phyloP scores from a whole-genome alignment of 2,113 vertebrate genomes.

The Fukomys damarensis region DNA sequence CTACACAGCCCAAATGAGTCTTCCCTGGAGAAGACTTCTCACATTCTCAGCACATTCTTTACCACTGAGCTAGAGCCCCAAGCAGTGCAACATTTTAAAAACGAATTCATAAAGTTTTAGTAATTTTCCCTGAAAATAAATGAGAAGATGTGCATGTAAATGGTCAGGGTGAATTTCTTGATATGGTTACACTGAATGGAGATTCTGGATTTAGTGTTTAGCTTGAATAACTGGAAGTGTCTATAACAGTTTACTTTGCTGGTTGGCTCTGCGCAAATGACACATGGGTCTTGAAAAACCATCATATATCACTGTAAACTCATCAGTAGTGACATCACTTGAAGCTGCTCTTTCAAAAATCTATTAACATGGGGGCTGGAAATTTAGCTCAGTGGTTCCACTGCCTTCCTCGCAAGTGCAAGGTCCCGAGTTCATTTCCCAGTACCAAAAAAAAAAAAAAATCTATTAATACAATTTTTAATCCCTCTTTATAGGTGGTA shows the following conservation, averaged over 20 bases:
- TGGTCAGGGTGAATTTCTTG: not conserved
- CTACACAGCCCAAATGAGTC: not conserved
- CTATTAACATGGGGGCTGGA: not conserved
- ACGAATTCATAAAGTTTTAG: not conserved
- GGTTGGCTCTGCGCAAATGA: not conserved
- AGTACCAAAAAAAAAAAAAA: too few species aligned
- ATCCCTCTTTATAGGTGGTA: not conserved
- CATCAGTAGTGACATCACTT: not conserved
- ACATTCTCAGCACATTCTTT: not conserved
- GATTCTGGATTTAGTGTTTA: not conserved
- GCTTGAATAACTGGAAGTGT: not conserved
- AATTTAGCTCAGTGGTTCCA: too few species aligned
- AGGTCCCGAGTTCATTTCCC: too few species aligned
- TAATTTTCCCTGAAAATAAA: not conserved
- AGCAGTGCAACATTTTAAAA: not conserved
- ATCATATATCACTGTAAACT: not conserved
- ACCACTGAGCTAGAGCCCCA: not conserved
- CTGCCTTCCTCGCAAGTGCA: too few species aligned
- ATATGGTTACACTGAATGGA: not conserved
- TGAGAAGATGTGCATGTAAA: not conserved
- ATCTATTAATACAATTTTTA: not conserved
- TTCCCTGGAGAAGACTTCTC: not conserved
- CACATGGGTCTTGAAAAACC: not conserved
- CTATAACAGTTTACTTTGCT: too few species aligned
- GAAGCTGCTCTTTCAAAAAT: not conserved